phyloP scores from a whole-genome alignment of 2,113 vertebrate species.

The Illadopsis cleaveri region DNA sequence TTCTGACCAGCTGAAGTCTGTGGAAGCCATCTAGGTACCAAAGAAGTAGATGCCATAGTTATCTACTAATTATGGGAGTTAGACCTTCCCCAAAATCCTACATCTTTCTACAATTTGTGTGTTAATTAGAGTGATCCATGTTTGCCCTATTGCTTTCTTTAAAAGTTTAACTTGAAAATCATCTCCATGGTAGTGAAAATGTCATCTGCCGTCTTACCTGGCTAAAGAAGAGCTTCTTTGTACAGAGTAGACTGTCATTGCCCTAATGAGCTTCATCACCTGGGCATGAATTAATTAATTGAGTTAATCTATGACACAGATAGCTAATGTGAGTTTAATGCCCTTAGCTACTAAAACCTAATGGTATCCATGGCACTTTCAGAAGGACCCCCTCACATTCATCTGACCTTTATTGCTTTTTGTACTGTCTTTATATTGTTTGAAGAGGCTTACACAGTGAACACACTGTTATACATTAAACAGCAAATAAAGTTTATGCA shows the following conservation, averaged over 20 bases:
- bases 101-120: neutral
- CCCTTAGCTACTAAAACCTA: neutral
- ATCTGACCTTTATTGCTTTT: neutral
- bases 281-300: neutral
- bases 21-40: neutral
- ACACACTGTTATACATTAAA: slow-evolving; percentile 20
- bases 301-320: neutral
- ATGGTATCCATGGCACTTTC: neutral
- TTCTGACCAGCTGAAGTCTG: neutral
- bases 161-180: neutral
- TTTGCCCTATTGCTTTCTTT: neutral
- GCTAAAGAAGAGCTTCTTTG: neutral
- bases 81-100: neutral
- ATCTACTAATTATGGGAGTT: neutral
- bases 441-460: neutral
- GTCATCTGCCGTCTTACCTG: neutral
- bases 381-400: neutral
- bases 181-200: neutral
- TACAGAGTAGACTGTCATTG: neutral
- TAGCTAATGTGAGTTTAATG: neutral
- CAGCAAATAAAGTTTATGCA: neutral
- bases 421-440: neutral
- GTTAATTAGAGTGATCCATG: neutral
- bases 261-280: neutral
- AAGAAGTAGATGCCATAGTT: neutral